These are phyloP conservation scores for Oxyruncus cristatus DNA, from an alignment of 2,113 vertebrate species.

Conservation along the genomic window DNA sequence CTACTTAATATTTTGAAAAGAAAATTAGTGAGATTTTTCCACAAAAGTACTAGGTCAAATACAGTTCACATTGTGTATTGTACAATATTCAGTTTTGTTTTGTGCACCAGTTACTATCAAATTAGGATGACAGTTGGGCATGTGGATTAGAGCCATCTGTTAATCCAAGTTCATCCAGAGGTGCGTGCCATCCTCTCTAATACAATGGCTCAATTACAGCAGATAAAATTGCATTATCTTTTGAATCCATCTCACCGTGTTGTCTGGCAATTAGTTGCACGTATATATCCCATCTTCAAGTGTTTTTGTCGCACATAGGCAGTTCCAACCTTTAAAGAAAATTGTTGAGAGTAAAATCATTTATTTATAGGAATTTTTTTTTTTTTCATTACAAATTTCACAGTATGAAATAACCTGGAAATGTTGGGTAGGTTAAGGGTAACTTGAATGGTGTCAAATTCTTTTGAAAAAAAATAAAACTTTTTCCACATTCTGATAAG, in stretches of 20 bases:
- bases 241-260: conserved; percentile 23
- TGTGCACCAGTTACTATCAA: conserved; percentile 51
- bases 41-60: conserved; percentile 44
- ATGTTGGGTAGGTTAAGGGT: not conserved
- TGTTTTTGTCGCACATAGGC: not conserved
- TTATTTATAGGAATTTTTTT: not conserved
- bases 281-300: not conserved
- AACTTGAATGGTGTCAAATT: not conserved
- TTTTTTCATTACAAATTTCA: not conserved
- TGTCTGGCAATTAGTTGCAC: not conserved
- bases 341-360: not conserved
- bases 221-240: conserved; percentile 67
- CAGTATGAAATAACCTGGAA: not conserved
- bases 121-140: conserved; percentile 49
- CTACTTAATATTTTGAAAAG: conserved; percentile 16
- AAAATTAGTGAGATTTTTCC: conserved; percentile 46
- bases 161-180: conserved; percentile 61
- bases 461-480: not conserved
- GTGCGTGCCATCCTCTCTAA: conserved; percentile 39
- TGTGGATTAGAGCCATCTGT: conserved; percentile 30
- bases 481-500: not conserved
- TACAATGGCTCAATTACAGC: conserved; percentile 57
- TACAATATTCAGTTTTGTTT: not conserved
- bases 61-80: conserved; percentile 39
- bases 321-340: not conserved